Evolutionary conservation across 1,140 invertebrate species (phyloP), one percentile per base, ranked within the genome.

Genomic region (Trichomalopsis sarcophagae): DNA sequence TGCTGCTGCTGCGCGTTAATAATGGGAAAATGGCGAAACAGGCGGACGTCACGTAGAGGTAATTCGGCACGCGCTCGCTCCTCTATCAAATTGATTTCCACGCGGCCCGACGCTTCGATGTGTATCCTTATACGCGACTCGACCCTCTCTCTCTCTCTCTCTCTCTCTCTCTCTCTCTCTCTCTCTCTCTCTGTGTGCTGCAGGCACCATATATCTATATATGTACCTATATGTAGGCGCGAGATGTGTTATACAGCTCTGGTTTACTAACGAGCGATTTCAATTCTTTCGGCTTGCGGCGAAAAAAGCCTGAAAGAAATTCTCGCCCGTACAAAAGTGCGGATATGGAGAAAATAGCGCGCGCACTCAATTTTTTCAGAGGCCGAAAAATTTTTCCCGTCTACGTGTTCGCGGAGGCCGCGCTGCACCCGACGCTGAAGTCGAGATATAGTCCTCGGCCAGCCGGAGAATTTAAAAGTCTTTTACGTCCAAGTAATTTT

Each of bases 21-120:
- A 92, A 93, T 91, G 90, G 89, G 90, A 92, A 92, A 93, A 92
- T 92, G 91, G 91, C 89, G 91, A 93, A 93, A 92, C 91, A 90
- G 89, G 87, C 90, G 90, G 91, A 92, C 91, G 92, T 93, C 92
- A 93, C 92, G 92, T 93, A 93, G 91, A 93, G 92, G 92, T 93
- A 93, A 93, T 93, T 93, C 90, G 90, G 91, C 92, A 93, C 92
- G 92, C 91, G 90, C 91, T 91, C 87, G 87, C 90, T 91, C 91
- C 89, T 90, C 92, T 90, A 91, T 91, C 91, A 93, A 93, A 93
- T 92, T 93, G 92, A 93, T 93, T 93, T 93, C 89, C 90, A 91
- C 91, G 88, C 88, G 88, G 89, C 87, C 66, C 36, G 33, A 14
- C 71, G 17, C 68, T 17, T 62, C 40, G 17, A 79, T 50, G 66